Conservation (phyloP, 2,113 vertebrate species). For the Ciconia stormi region DNA sequence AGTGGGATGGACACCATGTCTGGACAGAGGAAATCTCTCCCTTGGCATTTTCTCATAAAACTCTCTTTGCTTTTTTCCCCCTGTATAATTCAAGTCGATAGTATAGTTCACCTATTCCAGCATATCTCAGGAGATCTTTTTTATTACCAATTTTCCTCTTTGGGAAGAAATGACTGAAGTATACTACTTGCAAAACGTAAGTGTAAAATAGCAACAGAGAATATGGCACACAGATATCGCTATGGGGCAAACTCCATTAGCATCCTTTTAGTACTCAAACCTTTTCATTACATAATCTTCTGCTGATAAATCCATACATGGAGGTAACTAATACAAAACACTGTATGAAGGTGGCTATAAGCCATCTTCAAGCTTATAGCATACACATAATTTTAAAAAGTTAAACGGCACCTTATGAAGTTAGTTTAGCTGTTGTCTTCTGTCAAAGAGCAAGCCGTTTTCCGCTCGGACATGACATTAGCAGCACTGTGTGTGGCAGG, state of each 20-base stretch:
- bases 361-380: neutral
- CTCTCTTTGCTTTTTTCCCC: neutral
- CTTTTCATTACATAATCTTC: neutral
- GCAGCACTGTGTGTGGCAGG: rapidly evolving
- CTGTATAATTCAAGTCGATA: neutral
- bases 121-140: neutral
- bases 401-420: neutral
- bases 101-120: neutral
- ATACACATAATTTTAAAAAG: neutral
- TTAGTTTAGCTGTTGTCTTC: neutral
- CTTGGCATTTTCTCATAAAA: neutral
- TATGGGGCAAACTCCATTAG: neutral
- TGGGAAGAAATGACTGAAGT: neutral
- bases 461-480: rapidly evolving
- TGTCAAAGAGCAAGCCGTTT: rapidly evolving
- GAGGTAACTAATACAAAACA: neutral
- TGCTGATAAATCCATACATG: neutral
- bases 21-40: neutral
- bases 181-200: neutral
- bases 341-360: neutral
- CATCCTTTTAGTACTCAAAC: neutral
- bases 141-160: neutral
- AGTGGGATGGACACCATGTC: neutral
- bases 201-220: neutral
- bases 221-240: rapidly evolving